Conservation (phyloP, 2,888 invertebrate genomes). For the Osmoderma eremita region DNA sequence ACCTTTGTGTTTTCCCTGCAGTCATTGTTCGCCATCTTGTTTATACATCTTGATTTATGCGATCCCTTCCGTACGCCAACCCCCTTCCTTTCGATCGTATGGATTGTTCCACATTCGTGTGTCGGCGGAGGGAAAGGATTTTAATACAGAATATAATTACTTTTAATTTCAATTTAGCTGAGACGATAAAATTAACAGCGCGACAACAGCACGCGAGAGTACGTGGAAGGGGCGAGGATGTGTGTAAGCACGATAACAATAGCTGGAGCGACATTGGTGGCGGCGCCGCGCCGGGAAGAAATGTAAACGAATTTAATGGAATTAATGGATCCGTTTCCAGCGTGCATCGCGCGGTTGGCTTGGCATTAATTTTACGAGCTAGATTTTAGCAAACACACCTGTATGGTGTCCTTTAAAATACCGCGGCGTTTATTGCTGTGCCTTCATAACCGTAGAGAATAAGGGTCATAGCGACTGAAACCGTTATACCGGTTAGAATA, state of each 20-base stretch:
- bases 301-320: conserved; percentile 24
- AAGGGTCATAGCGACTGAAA: too few relatives aligned
- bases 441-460: too few relatives aligned
- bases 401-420: not conserved
- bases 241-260: conserved; percentile 24
- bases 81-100: conserved; percentile 5
- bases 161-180: conserved; percentile 27
- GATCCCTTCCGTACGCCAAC: not conserved
- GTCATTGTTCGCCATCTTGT: conserved; percentile 59
- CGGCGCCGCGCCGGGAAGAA: conserved; percentile 27
- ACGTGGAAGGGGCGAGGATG: not conserved
- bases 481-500: too few relatives aligned
- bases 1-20: conserved; percentile 54
- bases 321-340: conserved; percentile 15
- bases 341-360: not conserved
- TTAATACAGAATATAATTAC: conserved; percentile 27
- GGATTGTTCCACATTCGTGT: not conserved
- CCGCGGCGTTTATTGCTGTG: not conserved
- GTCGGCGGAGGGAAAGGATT: conserved; percentile 13
- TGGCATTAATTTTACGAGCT: not conserved
- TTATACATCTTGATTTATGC: conserved; percentile 58
- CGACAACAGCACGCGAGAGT: conserved; percentile 26
- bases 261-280: conserved; percentile 6
- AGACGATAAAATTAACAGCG: conserved; percentile 25
- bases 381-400: not conserved